These are phyloP conservation scores for Himalopsyche phryganea DNA, from an alignment of 1,140 invertebrate genomes.

Conservation along the genomic window DNA sequence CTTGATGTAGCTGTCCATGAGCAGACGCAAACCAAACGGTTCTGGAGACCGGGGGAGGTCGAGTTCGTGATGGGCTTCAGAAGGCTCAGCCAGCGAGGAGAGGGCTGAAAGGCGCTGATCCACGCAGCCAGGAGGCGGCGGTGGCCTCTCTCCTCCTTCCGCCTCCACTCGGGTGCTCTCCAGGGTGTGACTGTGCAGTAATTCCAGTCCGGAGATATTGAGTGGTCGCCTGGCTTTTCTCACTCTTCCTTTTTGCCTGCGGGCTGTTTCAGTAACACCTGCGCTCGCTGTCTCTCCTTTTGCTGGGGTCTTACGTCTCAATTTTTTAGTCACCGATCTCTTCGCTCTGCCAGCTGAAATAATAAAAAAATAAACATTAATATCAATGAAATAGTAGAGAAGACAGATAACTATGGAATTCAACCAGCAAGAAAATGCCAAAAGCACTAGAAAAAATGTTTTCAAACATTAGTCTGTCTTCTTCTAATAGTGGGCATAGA, in stretches of 20 bases:
- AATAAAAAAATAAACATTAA: too few species aligned
- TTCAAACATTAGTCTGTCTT: too few species aligned
- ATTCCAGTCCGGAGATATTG: slow-evolving; percentile 68
- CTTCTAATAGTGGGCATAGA: too few species aligned
- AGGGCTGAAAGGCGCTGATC: slow-evolving; percentile 82
- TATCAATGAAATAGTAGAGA: too few species aligned
- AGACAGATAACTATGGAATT: too few species aligned
- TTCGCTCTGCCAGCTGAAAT: too few species aligned
- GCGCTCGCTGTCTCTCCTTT: not conserved
- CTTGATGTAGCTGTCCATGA: slow-evolving; percentile 78
- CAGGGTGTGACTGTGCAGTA: slow-evolving; percentile 86
- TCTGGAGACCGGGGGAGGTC: slow-evolving; percentile 72
- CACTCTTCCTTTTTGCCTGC: slow-evolving; percentile 45
- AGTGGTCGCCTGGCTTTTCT: slow-evolving; percentile 55
- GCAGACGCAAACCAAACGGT: slow-evolving; percentile 80
- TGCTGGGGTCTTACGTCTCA: slow-evolving; percentile 16
- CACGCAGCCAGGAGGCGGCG: slow-evolving; percentile 83
- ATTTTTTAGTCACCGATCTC: slow-evolving; percentile 23
- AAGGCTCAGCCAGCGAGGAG: slow-evolving; percentile 54
- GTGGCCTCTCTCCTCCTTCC: slow-evolving; percentile 61
- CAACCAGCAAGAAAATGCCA: too few species aligned
- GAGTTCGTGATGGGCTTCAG: slow-evolving; percentile 70
- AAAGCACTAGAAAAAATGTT: too few species aligned
- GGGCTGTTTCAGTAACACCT: slow-evolving; percentile 45
- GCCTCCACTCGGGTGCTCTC: slow-evolving; percentile 68